phyloP scores from a whole-genome alignment of 2,888 invertebrate species.

The Cheilosia grossa region DNA sequence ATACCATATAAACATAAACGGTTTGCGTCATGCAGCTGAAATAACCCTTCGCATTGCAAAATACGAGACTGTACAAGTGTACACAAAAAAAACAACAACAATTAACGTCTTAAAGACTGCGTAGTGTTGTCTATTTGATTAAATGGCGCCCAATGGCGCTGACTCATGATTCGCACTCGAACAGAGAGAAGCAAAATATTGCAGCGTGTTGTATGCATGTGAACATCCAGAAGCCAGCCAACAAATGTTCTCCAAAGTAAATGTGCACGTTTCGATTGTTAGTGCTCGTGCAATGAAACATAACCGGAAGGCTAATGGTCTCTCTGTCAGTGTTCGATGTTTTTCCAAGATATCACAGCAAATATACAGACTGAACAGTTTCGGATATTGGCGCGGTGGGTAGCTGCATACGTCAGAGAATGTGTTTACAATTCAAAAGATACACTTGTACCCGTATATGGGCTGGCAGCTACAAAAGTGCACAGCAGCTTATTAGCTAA shows the following conservation, averaged over 20 bases:
- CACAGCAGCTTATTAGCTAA: neutral
- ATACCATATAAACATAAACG: neutral
- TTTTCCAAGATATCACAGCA: slow-evolving; percentile 27
- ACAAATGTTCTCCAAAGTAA: slow-evolving; percentile 34
- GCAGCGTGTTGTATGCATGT: slow-evolving; percentile 33
- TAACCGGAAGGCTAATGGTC: slow-evolving; percentile 37
- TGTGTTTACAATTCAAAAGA: neutral
- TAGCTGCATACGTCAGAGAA: neutral
- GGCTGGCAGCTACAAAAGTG: neutral
- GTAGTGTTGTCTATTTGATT: slow-evolving; percentile 15
- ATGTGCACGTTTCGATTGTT: slow-evolving; percentile 29
- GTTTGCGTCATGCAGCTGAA: slow-evolving; percentile 17
- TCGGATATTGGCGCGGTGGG: neutral
- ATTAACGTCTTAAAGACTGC: slow-evolving; percentile 12
- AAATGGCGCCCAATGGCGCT: slow-evolving; percentile 45
- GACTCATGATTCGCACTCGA: slow-evolving; percentile 51
- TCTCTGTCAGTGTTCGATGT: slow-evolving; percentile 30
- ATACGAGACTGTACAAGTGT: neutral
- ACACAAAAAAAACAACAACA: neutral
- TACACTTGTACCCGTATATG: neutral
- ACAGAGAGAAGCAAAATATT: slow-evolving; percentile 22
- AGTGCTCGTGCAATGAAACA: slow-evolving; percentile 29
- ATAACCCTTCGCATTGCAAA: neutral
- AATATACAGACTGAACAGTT: slow-evolving; percentile 23
- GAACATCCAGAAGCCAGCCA: slow-evolving; percentile 12